A percentile compares a stretch with the other conserved stretches of the same genome.
These are phyloP conservation scores for Fistularia commersonii DNA, from an alignment of 2,797 vertebrate species.

Conservation along the genomic window DNA sequence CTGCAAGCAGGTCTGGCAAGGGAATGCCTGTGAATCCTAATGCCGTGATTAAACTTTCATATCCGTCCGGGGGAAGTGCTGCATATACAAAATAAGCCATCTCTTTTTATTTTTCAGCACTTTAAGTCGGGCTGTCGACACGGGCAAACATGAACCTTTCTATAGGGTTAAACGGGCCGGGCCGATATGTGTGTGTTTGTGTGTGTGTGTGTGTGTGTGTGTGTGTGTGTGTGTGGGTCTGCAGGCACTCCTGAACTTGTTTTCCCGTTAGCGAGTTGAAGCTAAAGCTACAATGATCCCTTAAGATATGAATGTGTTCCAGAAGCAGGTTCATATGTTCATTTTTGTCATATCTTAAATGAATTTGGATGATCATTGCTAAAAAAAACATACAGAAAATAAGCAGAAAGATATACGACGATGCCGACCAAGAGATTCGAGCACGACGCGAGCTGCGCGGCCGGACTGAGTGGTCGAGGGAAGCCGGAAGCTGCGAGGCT, in stretches of 20 bases:
- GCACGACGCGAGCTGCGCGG: too few species aligned
- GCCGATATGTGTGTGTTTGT: constrained; percentile 8
- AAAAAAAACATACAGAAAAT: too few species aligned
- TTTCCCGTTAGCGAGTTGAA: too few species aligned
- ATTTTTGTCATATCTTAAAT: too few species aligned
- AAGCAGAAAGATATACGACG: too few species aligned
- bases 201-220: constrained; percentile 20
- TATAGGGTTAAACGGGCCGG: constrained; percentile 57
- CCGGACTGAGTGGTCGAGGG: too few species aligned
- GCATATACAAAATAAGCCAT: constrained; percentile 70
- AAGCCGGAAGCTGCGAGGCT: too few species aligned
- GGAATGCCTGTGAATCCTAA: constrained; percentile 74
- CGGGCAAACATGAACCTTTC: constrained; percentile 54
- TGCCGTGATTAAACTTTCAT: constrained; percentile 76
- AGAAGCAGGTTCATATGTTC: too few species aligned
- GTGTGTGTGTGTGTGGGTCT: constrained; percentile 23
- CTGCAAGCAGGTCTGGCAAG: constrained; percentile 69
- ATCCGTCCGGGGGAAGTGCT: constrained; percentile 64
- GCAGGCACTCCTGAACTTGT: constrained; percentile 3
- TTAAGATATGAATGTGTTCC: too few species aligned
- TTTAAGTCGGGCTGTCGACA: constrained; percentile 47
- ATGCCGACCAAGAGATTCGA: too few species aligned
- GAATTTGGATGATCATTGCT: too few species aligned
- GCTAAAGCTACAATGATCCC: too few species aligned
- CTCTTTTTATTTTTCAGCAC: constrained; percentile 63